phyloP scores from a whole-genome alignment of 2,797 vertebrate species.

The Smutsia gigantea region DNA sequence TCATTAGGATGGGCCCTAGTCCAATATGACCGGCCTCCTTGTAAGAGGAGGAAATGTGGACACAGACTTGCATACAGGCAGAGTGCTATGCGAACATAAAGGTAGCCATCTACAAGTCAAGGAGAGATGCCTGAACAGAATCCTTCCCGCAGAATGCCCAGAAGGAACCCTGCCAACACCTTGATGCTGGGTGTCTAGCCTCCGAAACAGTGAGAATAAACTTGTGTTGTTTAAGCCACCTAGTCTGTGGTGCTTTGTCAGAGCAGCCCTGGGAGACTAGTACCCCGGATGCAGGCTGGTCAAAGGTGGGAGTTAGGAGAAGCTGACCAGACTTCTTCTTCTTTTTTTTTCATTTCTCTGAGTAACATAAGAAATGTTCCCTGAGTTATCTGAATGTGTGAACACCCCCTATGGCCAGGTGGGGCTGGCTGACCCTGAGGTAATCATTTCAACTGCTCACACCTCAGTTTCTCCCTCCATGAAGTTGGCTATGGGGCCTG shows the following conservation, averaged over 20 bases:
- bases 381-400: neutral
- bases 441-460: neutral
- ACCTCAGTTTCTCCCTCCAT: slow-evolving; percentile 37
- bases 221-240: neutral
- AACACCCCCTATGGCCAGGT: neutral
- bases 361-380: neutral
- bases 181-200: neutral
- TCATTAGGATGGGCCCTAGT: neutral
- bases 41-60: neutral
- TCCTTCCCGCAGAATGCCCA: neutral
- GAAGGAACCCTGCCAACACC: neutral
- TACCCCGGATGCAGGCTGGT: neutral
- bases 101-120: neutral
- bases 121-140: neutral
- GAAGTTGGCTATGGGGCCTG: neutral
- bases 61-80: neutral
- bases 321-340: neutral
- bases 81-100: neutral
- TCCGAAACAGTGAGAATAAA: neutral
- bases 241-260: neutral
- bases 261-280: neutral
- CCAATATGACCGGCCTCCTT: neutral
- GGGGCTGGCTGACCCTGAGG: neutral
- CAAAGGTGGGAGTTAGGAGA: neutral
- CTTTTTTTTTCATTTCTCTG: neutral